Conservation (phyloP, 2,797 vertebrate genomes). For the Ptychobarbus kaznakovi region DNA sequence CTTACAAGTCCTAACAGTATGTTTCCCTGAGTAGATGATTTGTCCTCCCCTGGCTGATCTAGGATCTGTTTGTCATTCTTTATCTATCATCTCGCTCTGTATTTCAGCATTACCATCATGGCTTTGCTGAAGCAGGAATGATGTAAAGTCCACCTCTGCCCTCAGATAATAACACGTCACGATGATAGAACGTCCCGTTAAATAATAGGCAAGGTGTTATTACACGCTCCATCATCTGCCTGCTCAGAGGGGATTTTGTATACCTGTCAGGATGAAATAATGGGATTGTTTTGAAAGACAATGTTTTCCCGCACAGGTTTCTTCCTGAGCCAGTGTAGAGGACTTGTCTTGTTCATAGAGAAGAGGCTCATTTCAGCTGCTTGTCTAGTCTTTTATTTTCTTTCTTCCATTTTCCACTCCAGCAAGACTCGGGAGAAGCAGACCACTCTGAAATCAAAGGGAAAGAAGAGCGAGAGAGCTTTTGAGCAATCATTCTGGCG, state of each 20-base stretch:
- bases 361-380: constrained; percentile 45
- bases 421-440: constrained; percentile 36
- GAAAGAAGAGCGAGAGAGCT: constrained; percentile 36
- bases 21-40: constrained; percentile 53
- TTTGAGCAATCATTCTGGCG: constrained; percentile 30
- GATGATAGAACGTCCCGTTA: constrained; percentile 80
- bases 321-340: constrained; percentile 4
- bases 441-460: constrained; percentile 49
- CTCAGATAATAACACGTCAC: constrained; percentile 82
- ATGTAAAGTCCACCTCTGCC: constrained; percentile 64
- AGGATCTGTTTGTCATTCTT: constrained; percentile 56
- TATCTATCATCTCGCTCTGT: constrained; percentile 38
- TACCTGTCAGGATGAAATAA: constrained; percentile 64
- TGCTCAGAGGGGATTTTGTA: constrained; percentile 59
- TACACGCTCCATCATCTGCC: constrained; percentile 74
- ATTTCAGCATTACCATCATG: constrained; percentile 41
- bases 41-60: constrained; percentile 57
- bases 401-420: constrained; percentile 39
- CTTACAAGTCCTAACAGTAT: constrained; percentile 41
- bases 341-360: constrained; percentile 39
- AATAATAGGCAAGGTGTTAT: constrained; percentile 77
- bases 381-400: constrained; percentile 50
- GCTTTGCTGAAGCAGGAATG: constrained; percentile 58
- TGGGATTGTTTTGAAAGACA: constrained; percentile 50
- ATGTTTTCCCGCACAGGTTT: constrained; percentile 32